Conservation (phyloP, 2,113 vertebrate species). For the Xyrauchen texanus region DNA sequence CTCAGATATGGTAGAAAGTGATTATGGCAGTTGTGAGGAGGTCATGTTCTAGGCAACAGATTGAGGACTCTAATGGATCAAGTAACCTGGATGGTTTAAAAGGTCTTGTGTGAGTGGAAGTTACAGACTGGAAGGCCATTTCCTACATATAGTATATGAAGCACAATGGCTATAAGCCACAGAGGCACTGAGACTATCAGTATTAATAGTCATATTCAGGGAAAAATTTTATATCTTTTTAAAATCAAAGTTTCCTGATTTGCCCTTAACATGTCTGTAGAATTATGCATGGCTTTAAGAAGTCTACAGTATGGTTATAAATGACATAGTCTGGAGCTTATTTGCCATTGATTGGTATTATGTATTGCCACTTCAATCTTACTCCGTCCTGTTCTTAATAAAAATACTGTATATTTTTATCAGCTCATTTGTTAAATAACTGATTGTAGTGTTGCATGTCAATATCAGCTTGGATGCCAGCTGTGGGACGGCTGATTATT, state of each 20-base stretch:
- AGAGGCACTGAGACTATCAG: slow-evolving; percentile 44
- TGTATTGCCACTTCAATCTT: not conserved
- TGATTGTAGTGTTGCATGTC: slow-evolving; percentile 7
- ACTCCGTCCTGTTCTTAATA: not conserved
- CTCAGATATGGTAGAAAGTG: slow-evolving; percentile 89
- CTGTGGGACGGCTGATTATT: not conserved
- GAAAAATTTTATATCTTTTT: not conserved
- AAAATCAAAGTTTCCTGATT: not conserved
- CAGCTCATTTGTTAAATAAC: not conserved
- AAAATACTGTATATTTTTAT: not conserved
- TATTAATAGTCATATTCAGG: slow-evolving; percentile 45
- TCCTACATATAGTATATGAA: slow-evolving; percentile 27
- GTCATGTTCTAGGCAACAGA: slow-evolving; percentile 86
- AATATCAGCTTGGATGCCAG: not conserved
- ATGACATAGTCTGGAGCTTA: not conserved
- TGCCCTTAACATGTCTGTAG: slow-evolving; percentile 11
- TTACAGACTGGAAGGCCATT: slow-evolving; percentile 5
- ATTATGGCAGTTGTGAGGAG: slow-evolving; percentile 97
- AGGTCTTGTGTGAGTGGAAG: too few species aligned
- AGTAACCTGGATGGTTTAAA: not conserved
- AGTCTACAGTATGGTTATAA: slow-evolving; percentile 17
- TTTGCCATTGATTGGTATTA: not conserved
- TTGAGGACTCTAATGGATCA: not conserved
- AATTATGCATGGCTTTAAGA: slow-evolving; percentile 42
- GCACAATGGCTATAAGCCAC: slow-evolving; percentile 21